Percentiles rank a stretch among this genome's conserved stretches.
These are phyloP conservation scores for Chloroceryle amazona DNA, from an alignment of 2,797 vertebrate genomes.

Conservation along the genomic window DNA sequence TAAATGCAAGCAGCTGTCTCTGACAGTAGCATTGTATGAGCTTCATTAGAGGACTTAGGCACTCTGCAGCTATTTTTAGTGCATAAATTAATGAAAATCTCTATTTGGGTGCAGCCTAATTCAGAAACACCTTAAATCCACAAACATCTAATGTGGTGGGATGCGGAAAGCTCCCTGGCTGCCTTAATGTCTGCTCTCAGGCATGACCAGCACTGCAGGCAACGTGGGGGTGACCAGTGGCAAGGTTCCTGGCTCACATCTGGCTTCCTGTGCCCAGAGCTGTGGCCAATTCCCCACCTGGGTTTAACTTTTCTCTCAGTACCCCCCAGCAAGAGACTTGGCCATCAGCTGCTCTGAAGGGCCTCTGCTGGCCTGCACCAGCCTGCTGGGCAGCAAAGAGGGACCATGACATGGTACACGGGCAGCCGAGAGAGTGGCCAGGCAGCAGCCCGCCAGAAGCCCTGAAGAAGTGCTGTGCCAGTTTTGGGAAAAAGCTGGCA, in stretches of 20 bases:
- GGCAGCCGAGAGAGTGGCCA: fast-evolving
- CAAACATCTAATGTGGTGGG: not conserved
- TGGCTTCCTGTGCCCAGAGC: not conserved
- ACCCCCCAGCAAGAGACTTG: fast-evolving
- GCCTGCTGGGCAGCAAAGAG: not conserved
- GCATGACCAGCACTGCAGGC: not conserved
- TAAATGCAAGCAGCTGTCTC: not conserved
- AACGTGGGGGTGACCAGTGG: fast-evolving
- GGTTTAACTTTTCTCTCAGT: not conserved
- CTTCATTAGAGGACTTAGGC: not conserved
- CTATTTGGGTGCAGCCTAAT: not conserved
- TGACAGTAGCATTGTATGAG: not conserved
- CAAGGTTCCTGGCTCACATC: not conserved
- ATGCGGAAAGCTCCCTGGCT: not conserved
- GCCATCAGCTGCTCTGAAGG: not conserved
- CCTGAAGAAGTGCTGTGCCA: not conserved
- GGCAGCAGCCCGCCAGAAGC: not conserved
- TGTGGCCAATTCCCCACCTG: not conserved
- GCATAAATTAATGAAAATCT: not conserved
- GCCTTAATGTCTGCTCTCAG: not conserved
- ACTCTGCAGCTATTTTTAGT: not conserved
- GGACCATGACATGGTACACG: fast-evolving
- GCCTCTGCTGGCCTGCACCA: not conserved
- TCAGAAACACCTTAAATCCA: not conserved
- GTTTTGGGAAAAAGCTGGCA: not conserved